Evolutionary conservation across 2,797 vertebrate genomes (phyloP), one percentile per base, ranked within the genome.

Genomic region (Eutrigla gurnardus): DNA sequence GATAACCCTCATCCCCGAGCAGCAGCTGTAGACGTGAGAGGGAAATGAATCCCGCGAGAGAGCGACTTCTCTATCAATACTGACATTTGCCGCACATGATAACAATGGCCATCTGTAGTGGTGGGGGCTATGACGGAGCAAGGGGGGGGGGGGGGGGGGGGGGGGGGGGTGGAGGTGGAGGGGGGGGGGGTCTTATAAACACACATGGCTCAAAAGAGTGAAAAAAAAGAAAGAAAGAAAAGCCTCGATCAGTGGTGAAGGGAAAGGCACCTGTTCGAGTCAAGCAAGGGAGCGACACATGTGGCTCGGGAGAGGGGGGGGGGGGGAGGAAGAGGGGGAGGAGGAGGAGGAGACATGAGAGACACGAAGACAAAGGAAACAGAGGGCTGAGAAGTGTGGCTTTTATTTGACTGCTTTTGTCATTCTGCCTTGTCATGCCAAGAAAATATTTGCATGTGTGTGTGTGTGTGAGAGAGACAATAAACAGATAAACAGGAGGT

Each of bases 61-160:
- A 93, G 93, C 17, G 86, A 94, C 95, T 96, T 95, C 95, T 96
- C 96, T 92, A 96, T 96, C 94, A 96, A 92, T 94, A 94, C 95
- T 95, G 95, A 96, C 96, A 96, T 96, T 97, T 95, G 96, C 95
- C 92, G 96, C 95, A 94, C 95, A 95, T 94, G 95, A 96, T 94
- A 96, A 97, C 96, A 96, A 96, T 96, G 95, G 95, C 95, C 96
- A 97, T 97, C 96, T 97, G 96, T 95, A 95, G 95, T 91, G 82
- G 78, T 50, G 4, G 73, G 25, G 73, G 78, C 63, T 73, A 63
- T 52, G 78, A 52, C 17, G 79, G 72, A 78, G 59, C 25, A 25
- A 58, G 52, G 33, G 64, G 62, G 62, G 70, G 68, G 79, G 65
- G 49, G 71, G 78, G 60, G 39, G 75, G 74, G 68, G 42, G 61